Base-by-base conservation (phyloP, 2,888 invertebrate genomes). In the Lasioglossum figueresi region DNA sequence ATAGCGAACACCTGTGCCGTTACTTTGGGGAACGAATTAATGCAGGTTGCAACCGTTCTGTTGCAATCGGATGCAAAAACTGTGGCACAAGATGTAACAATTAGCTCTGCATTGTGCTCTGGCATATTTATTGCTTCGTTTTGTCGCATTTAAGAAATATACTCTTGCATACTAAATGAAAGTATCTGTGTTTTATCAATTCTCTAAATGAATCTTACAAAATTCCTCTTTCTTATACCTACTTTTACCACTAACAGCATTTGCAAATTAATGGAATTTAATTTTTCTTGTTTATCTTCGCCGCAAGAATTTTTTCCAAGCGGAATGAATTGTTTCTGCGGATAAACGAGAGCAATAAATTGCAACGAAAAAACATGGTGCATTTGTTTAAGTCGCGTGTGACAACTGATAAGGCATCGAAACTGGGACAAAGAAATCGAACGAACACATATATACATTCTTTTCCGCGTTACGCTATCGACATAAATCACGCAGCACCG, bases 361-460 rank as follows among this genome's bases (percentile, higher is more conserved):
- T n/a, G 12, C n/a, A 4, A 14, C 14, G 6, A 23, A 48, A 52
- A 59, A 14, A 1, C 27, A 27, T 14, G 1, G 27, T 14, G 59
- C 27, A 59, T 59, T 59, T 59, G 27, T 59, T 27, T 27, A 16
- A 59, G 59, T 59, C 27, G 12, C 59, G 27, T 27, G 27, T 16
- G 59, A 27, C 27, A 27, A n/a, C 5, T 59, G 59, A 59, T 59
- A 59, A 59, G 59, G 59, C 59, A 1, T 14, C 59, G 59, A 48
- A 82, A 76, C 71, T 48, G 16, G 40, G 12, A 8, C 27, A 31
- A 59, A 59, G 59, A 59, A 34, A 40, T 31, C 6, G 31, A 76
- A 84, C 73, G 68, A 43, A 37, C 23, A 79, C 34, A 48, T 27
- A 27, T 31, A 16, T 31, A 27, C 14, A 59, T 59, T 59, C 16